These are phyloP conservation scores for Gastracanthus pulcherrimus DNA, from an alignment of 2,888 invertebrate genomes.

Conservation along the genomic window DNA sequence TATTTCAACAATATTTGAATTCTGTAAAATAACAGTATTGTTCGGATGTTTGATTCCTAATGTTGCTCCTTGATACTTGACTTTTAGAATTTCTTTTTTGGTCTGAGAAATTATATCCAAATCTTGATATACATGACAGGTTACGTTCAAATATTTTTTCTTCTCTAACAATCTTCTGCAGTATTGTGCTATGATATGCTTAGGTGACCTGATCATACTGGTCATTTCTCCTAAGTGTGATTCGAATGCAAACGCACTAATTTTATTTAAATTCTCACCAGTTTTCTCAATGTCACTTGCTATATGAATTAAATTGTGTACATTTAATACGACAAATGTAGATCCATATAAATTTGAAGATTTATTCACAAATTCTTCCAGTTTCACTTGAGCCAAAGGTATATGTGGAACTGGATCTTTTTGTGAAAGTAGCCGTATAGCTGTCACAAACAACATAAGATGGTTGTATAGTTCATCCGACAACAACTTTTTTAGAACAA, in stretches of 20 bases:
- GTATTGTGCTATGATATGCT: not conserved
- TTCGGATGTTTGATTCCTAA: no score
- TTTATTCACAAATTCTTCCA: constrained; percentile 15
- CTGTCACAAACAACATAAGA: constrained; percentile 48
- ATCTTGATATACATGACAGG: no score
- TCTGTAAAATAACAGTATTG: no score
- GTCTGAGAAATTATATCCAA: no score
- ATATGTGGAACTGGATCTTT: not conserved
- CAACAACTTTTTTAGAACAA: constrained; percentile 57
- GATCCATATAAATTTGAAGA: constrained; percentile 9
- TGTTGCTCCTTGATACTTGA: no score
- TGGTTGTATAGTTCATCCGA: constrained; percentile 40
- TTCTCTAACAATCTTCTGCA: no score
- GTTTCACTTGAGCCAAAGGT: not conserved
- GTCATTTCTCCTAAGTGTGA: constrained; percentile 17
- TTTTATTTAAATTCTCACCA: constrained; percentile 10
- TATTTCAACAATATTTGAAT: no score
- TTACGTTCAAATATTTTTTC: no score
- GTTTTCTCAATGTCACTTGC: constrained; percentile 4
- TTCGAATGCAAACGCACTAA: constrained; percentile 6
- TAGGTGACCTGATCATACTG: not conserved
- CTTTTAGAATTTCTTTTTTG: no score
- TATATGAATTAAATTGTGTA: constrained; percentile 27
- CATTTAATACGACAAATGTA: not conserved
- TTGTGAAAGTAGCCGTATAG: constrained; percentile 13